These are phyloP conservation scores for Chloroceryle inda DNA, from an alignment of 2,797 vertebrate genomes.

Conservation along the genomic window DNA sequence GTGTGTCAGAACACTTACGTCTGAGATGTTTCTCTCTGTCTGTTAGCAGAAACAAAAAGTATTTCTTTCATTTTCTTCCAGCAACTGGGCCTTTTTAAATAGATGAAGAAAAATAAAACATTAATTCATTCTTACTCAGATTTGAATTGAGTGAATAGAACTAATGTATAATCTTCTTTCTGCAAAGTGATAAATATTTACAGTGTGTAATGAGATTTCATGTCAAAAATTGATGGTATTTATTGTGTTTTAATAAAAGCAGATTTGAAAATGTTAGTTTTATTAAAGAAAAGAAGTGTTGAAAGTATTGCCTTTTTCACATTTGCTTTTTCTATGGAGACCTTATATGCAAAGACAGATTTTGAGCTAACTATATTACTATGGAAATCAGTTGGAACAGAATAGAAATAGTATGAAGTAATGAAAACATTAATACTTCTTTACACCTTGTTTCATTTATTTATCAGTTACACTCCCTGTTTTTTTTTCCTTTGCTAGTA, in stretches of 20 bases:
- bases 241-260: slow-evolving; percentile 85
- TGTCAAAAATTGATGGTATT: slow-evolving; percentile 85
- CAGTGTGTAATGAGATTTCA: slow-evolving; percentile 82
- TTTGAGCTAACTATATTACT: slow-evolving; percentile 85
- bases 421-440: slow-evolving; percentile 84
- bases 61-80: slow-evolving; percentile 49
- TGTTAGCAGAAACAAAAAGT: slow-evolving; percentile 18
- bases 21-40: slow-evolving; percentile 35
- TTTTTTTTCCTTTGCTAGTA: slow-evolving; percentile 7
- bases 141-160: slow-evolving; percentile 80
- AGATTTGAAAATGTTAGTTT: slow-evolving; percentile 83
- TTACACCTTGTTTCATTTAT: slow-evolving; percentile 83
- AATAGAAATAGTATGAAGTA: slow-evolving; percentile 82
- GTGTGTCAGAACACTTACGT: slow-evolving; percentile 7
- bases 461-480: slow-evolving; percentile 74
- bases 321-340: slow-evolving; percentile 83
- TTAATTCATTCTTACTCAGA: slow-evolving; percentile 77
- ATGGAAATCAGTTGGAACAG: slow-evolving; percentile 83
- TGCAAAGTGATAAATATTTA: slow-evolving; percentile 85
- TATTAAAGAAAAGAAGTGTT: slow-evolving; percentile 83
- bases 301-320: slow-evolving; percentile 83
- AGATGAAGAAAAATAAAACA: slow-evolving; percentile 79
- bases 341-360: slow-evolving; percentile 82
- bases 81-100: slow-evolving; percentile 64
- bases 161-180: slow-evolving; percentile 79